A percentile compares a stretch with the other conserved stretches of the same genome.
Conservation (phyloP, 1,140 invertebrate genomes). For the Akabosia matsudoensis region DNA sequence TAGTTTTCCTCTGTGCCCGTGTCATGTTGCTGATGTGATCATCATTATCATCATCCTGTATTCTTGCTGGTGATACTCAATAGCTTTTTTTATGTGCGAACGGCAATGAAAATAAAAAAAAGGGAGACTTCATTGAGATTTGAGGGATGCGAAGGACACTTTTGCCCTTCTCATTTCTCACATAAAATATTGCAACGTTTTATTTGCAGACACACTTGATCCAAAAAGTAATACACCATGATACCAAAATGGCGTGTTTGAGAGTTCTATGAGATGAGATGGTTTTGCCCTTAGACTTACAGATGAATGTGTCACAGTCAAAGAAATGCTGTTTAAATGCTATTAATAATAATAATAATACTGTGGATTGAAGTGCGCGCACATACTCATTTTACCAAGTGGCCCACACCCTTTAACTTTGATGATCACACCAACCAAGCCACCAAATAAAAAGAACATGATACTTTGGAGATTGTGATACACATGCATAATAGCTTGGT, state of each 20-base stretch:
- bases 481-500: background rate
- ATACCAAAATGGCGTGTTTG: background rate
- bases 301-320: background rate
- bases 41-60: background rate
- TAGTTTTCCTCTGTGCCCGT: background rate
- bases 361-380: background rate
- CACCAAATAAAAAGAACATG: too few relatives aligned
- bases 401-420: background rate
- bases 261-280: background rate
- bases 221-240: background rate
- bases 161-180: slow-evolving; percentile 10
- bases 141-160: slow-evolving; percentile 2
- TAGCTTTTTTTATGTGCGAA: background rate
- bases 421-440: background rate
- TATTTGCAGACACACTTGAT: background rate
- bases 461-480: too few relatives aligned
- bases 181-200: background rate
- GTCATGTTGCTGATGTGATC: background rate
- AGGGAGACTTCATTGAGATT: slow-evolving; percentile 1
- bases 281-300: background rate
- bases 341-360: slow-evolving; percentile 1
- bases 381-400: background rate
- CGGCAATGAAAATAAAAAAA: slow-evolving; percentile 1
- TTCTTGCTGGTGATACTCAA: background rate
- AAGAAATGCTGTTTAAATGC: background rate